A percentile compares a stretch with the other conserved stretches of the same genome.
Evolutionary conservation across 2,888 invertebrate genomes (phyloP).

Genomic region (Oscheius sp.): DNA sequence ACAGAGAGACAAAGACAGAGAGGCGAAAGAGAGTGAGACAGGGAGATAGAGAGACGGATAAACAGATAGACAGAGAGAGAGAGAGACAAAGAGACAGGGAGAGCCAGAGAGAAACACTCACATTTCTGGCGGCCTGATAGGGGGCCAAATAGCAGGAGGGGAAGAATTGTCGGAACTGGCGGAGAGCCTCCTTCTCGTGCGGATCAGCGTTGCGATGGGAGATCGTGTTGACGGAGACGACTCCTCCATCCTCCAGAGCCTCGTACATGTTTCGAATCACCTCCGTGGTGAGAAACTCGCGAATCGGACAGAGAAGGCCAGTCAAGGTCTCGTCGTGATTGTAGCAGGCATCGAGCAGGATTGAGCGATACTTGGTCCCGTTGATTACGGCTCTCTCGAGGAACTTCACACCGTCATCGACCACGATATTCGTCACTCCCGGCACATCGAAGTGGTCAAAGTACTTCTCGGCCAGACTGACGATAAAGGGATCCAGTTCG

Average conservation of each 20-base stretch:
- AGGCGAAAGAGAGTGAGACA: no score
- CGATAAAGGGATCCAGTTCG: constrained; percentile 48
- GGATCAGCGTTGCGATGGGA: constrained; percentile 11
- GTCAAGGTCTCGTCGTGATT: constrained; percentile 28
- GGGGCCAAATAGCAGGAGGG: constrained; percentile 42
- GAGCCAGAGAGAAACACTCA: neutral
- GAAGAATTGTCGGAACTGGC: constrained; percentile 40
- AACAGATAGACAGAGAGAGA: no score
- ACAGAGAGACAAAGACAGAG: no score
- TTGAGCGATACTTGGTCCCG: constrained; percentile 26
- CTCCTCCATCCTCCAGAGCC: constrained; percentile 25
- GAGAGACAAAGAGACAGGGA: no score
- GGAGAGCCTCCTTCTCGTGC: constrained; percentile 32
- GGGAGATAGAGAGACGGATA: no score
- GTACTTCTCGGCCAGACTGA: constrained; percentile 42
- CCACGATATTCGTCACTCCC: constrained; percentile 36
- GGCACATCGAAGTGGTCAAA: constrained; percentile 46
- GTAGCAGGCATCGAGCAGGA: constrained; percentile 48
- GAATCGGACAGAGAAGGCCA: constrained; percentile 44
- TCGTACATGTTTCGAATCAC: constrained; percentile 27
- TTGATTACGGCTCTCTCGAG: constrained; percentile 23
- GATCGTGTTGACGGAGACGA: constrained; percentile 39
- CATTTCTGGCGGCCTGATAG: constrained; percentile 30
- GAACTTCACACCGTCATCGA: constrained; percentile 39
- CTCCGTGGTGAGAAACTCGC: constrained; percentile 20